Percentiles rank a stretch among this genome's conserved stretches.
Conservation (phyloP, 2,888 invertebrate genomes). For the Loripinus fragilis region DNA sequence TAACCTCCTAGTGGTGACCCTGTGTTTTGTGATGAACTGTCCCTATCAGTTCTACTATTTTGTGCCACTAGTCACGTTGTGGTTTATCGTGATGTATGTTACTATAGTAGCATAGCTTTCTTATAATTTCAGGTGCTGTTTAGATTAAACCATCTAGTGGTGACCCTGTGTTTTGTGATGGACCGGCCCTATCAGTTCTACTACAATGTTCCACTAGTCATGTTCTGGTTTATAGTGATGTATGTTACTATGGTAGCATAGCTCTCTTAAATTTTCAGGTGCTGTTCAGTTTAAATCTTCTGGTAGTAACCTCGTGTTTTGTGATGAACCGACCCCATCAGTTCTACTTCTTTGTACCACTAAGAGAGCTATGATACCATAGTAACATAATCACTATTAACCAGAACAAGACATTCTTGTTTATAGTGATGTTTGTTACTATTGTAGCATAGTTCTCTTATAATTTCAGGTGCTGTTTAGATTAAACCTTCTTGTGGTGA, state of each 20-base stretch:
- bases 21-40: constrained; percentile 98
- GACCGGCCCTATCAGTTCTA: constrained; percentile 99
- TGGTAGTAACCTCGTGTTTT: constrained; percentile 94
- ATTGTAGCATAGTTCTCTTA: background rate
- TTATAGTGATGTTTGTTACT: too few species aligned
- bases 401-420: too few species aligned
- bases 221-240: constrained; percentile 97
- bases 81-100: too few species aligned
- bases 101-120: too few species aligned
- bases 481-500: constrained; percentile 94
- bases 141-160: too few species aligned
- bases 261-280: constrained; percentile 85
- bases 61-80: constrained; percentile 96
- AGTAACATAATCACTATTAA: too few species aligned
- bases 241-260: too few species aligned
- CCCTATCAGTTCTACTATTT: constrained; percentile 99
- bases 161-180: too few species aligned
- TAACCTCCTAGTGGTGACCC: too few species aligned
- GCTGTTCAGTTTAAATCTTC: constrained; percentile 94
- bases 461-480: constrained; percentile 90
- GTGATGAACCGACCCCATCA: constrained; percentile 99
- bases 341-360: constrained; percentile 98
- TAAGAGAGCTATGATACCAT: too few species aligned
- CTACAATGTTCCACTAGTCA: constrained; percentile 96
- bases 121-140: too few species aligned